A percentile compares a stretch with the other conserved stretches of the same genome.
These are phyloP conservation scores for Eulemur mongoz DNA, from an alignment of 2,797 vertebrate species.

Conservation along the genomic window DNA sequence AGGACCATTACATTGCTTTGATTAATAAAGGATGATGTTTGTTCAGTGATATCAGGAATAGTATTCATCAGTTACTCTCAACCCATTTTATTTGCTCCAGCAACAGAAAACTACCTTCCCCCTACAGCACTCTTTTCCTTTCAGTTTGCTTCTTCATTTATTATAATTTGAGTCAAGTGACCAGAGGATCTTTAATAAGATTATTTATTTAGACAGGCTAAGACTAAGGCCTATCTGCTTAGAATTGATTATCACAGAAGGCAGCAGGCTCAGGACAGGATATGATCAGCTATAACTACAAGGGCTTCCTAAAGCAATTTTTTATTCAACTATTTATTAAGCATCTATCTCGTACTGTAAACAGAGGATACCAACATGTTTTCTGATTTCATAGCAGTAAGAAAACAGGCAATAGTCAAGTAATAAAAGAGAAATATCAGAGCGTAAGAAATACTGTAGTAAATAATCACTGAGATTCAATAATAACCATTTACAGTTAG, in stretches of 20 bases:
- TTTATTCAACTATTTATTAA: constrained; percentile 37
- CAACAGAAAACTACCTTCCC: neutral
- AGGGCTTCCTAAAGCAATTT: neutral
- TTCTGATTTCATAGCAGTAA: constrained; percentile 21
- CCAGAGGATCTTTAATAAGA: neutral
- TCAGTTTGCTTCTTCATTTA: neutral
- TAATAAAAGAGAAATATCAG: constrained; percentile 9
- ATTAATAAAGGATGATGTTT: neutral
- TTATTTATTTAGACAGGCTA: neutral
- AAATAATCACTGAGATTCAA: neutral
- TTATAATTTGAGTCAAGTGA: neutral
- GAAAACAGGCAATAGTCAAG: constrained; percentile 14
- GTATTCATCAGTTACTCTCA: neutral
- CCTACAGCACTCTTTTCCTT: neutral
- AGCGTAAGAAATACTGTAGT: neutral
- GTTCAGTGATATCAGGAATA: neutral
- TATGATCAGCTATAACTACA: neutral
- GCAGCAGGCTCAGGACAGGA: neutral
- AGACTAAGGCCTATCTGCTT: neutral
- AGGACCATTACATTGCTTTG: neutral
- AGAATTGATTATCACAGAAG: neutral
- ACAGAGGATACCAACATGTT: neutral
- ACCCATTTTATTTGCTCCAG: neutral
- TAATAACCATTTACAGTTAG: neutral
- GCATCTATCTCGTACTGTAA: neutral